Evolutionary conservation across 2,797 vertebrate genomes (phyloP), one percentile per base, ranked within the genome.

Genomic region (Monodelphis domestica): DNA sequence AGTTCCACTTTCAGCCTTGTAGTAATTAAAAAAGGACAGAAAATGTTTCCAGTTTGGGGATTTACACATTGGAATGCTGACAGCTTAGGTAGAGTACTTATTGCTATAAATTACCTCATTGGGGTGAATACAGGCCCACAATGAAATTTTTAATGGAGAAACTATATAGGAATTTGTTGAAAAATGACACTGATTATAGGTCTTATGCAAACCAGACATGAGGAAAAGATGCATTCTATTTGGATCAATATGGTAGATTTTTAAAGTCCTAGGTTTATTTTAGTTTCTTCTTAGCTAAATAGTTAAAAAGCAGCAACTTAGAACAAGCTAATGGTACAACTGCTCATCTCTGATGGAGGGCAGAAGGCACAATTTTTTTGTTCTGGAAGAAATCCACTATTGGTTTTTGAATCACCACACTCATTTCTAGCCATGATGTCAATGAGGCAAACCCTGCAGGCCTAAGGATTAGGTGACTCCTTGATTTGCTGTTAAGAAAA

Each of bases 401-500:
- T 89, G 89, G 91, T 96, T 96, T n/a, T 63, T 96, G 94, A 95
- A 95, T 97, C 96, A 95, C 91, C 11, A 4, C 92, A 92, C 89
- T 96, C 93, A 87, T 95, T 95, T 93, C 90, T 97, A 96, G 97
- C 94, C 96, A 97, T 96, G 92, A 89, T 87, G 93, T 92, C 96
- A 96, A 96, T 96, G 96, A 96, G 94, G 91, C 95, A 93, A 95
- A 94, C 92, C 94, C 92, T 0, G 1, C 92, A 95, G 94, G 95
- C 95, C 95, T 91, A 93, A 96, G 95, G 96, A 94, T 95, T 89
- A 54, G 92, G 87, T 94, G 92, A 92, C 94, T 96, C 97, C 96
- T 95, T 96, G 95, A 88, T 95, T 88, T 92, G 63, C 88, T 94
- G 91, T 96, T 95, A 91, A 91, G 63, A 96, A 94, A 95, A 45